Percentiles rank a stretch among this genome's conserved stretches.
Evolutionary conservation across 2,113 vertebrate genomes (phyloP).

Genomic region (Todiramphus chloris): DNA sequence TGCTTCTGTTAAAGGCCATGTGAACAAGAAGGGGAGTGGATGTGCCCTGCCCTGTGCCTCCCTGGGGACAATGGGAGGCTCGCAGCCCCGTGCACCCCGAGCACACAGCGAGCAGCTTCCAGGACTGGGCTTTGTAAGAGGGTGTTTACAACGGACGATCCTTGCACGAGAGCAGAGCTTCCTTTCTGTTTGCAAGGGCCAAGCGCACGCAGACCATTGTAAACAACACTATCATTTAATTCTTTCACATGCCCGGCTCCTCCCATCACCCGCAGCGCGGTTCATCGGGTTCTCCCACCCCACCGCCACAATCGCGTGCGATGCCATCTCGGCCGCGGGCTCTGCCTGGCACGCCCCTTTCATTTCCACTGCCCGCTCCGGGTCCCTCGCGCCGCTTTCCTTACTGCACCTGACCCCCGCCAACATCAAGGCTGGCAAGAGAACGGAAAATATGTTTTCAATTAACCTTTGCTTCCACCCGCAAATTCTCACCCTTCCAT

Average conservation of each 20-base stretch:
- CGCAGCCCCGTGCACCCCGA: not conserved
- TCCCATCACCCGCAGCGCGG: conserved; percentile 26
- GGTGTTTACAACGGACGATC: not conserved
- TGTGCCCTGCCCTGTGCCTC: not conserved
- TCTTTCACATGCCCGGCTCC: conserved; percentile 30
- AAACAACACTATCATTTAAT: conserved; percentile 22
- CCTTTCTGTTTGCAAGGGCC: conserved; percentile 29
- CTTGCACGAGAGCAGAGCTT: not conserved
- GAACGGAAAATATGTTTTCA: conserved; percentile 31
- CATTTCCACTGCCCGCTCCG: conserved; percentile 30
- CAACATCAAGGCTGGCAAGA: conserved; percentile 51
- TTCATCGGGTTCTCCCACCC: conserved; percentile 17
- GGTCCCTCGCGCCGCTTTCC: conserved; percentile 14
- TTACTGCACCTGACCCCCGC: conserved; percentile 29
- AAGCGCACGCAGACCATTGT: not conserved
- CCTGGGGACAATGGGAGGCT: not conserved
- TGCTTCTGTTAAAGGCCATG: not conserved
- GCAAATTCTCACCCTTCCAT: conserved; percentile 40
- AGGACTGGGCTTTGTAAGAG: not conserved
- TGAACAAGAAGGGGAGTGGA: not conserved
- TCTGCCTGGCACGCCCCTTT: conserved; percentile 56
- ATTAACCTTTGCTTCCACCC: conserved; percentile 56
- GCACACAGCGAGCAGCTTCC: not conserved
- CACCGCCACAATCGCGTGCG: not conserved
- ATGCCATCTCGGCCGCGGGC: conserved; percentile 27